A percentile compares a stretch with the other conserved stretches of the same genome.
Evolutionary conservation across 2,113 vertebrate genomes (phyloP).

Genomic region (Capreolus pygargus): DNA sequence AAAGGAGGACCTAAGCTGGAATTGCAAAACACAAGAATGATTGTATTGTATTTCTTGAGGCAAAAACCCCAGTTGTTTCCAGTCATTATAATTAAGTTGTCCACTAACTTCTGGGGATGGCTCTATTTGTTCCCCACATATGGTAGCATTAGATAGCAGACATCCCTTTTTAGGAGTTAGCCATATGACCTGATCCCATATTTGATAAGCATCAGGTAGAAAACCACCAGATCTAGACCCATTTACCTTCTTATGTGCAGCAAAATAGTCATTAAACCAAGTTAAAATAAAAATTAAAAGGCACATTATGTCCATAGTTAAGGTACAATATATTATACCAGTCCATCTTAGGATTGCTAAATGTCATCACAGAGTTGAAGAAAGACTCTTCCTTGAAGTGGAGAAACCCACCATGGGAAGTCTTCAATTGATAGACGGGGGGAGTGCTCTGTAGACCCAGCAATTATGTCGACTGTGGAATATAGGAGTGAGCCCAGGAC

Average conservation of each 20-base stretch:
- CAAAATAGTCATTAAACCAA: not conserved
- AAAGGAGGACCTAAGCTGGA: not conserved
- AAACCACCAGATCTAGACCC: not conserved
- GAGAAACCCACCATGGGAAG: not conserved
- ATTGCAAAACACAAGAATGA: not conserved
- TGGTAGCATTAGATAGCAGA: not conserved
- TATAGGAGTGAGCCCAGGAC: not conserved
- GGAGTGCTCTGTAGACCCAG: not conserved
- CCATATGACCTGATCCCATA: not conserved
- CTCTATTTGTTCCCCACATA: not conserved
- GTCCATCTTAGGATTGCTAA: not conserved
- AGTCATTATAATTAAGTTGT: not conserved
- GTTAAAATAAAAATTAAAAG: not conserved
- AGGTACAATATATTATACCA: not conserved
- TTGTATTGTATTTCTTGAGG: not conserved
- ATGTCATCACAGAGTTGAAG: not conserved
- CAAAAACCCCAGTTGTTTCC: not conserved
- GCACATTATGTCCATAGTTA: not conserved
- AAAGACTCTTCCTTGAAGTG: not conserved
- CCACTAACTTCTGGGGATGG: not conserved
- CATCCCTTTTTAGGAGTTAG: not conserved
- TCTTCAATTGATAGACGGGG: not conserved
- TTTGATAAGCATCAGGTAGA: not conserved
- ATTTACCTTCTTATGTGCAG: not conserved
- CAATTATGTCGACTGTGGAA: not conserved